phyloP scores from a whole-genome alignment of 2,888 invertebrate species.

The Agrochola circellaris region DNA sequence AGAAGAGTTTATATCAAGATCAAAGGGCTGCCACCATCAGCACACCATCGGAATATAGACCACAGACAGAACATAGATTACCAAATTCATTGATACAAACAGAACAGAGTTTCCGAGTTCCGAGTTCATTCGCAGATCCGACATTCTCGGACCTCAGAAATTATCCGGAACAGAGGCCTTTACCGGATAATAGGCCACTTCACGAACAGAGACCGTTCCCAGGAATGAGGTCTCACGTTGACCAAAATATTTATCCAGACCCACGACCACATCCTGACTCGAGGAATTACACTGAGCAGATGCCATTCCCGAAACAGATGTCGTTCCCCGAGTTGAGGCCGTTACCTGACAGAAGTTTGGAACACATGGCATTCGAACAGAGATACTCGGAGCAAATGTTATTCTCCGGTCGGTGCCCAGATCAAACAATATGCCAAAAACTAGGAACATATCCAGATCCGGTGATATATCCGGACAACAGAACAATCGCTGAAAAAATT shows the following conservation, averaged over 20 bases:
- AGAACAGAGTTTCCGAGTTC: constrained; percentile 39
- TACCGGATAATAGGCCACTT: constrained; percentile 18
- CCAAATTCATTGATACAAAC: constrained; percentile 36
- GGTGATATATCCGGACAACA: constrained; percentile 31
- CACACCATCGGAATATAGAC: constrained; percentile 34
- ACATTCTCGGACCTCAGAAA: constrained; percentile 18
- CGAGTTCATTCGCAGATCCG: constrained; percentile 26
- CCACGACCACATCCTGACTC: constrained; percentile 30
- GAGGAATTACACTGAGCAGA: constrained; percentile 31
- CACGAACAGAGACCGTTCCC: constrained; percentile 31
- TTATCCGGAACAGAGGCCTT: constrained; percentile 35
- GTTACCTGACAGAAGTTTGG: constrained; percentile 27
- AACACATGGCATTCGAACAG: constrained; percentile 42
- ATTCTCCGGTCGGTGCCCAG: constrained; percentile 9
- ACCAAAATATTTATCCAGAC: constrained; percentile 34
- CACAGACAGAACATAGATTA: constrained; percentile 25
- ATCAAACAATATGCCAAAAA: constrained; percentile 31
- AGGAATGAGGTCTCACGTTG: constrained; percentile 24
- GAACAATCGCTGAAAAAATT: constrained; percentile 17
- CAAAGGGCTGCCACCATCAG: constrained; percentile 14
- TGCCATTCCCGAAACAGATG: constrained; percentile 36
- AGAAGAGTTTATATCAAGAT: constrained; percentile 24
- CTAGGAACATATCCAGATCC: constrained; percentile 41
- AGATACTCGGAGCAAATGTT: constrained; percentile 31
- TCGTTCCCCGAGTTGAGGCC: constrained; percentile 19